These are phyloP conservation scores for Oreochromis grahami DNA, from an alignment of 2,797 vertebrate genomes.

Conservation along the genomic window DNA sequence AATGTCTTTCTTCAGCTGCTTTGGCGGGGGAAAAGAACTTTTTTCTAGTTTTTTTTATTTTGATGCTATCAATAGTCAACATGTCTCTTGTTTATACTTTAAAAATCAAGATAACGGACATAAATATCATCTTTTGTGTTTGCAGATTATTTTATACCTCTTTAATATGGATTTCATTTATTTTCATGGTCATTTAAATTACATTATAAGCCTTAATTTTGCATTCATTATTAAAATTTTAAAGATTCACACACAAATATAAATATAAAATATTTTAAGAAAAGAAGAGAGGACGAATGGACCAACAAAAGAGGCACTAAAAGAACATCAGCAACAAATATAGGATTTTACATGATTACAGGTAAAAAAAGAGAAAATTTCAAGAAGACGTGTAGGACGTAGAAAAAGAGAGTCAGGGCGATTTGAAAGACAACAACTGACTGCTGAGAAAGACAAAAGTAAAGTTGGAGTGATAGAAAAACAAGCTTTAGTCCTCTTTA, in stretches of 20 bases:
- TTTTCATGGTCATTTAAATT: background rate
- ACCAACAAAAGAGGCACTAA: fast-evolving
- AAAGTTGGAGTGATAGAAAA: constrained; percentile 3
- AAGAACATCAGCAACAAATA: background rate
- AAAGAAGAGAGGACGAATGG: background rate
- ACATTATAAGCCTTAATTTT: background rate
- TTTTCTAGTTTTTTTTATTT: background rate
- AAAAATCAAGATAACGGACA: fast-evolving
- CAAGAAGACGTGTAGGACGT: background rate
- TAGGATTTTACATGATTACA: background rate
- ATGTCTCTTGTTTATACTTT: background rate
- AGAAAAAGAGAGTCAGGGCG: constrained; percentile 25
- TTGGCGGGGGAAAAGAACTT: background rate
- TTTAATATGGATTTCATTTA: background rate
- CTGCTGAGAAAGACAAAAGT: background rate
- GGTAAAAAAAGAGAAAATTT: background rate
- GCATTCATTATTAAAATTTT: background rate
- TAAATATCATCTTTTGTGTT: background rate
- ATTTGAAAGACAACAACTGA: background rate
- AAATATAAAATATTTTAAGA: background rate
- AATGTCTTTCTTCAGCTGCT: background rate
- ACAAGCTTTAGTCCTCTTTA: constrained; percentile 68
- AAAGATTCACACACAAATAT: fast-evolving
- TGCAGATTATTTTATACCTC: background rate
- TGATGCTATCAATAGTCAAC: fast-evolving